Conservation (phyloP, 2,888 invertebrate species). For the Tipula helvola region DNA sequence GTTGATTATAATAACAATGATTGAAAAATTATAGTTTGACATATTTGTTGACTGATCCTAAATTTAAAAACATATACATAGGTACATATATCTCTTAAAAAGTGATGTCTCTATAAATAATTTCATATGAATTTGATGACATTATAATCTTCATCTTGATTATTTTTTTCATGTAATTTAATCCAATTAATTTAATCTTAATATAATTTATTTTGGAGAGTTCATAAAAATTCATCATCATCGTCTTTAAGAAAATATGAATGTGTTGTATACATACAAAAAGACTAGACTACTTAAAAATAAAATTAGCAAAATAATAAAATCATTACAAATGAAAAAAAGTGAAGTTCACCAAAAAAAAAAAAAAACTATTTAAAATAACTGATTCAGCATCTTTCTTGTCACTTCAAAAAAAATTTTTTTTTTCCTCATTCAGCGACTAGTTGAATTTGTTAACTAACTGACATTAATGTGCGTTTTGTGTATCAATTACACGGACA, state of each 20-base stretch:
- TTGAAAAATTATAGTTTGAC: slow-evolving; percentile 8
- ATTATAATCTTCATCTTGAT: slow-evolving; percentile 4
- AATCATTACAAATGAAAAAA: neutral
- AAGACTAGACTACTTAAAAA: neutral
- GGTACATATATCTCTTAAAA: neutral
- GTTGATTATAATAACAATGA: slow-evolving; percentile 4
- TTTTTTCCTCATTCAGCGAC: neutral
- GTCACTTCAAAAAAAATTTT: neutral
- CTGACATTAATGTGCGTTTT: neutral
- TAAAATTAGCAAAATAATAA: neutral
- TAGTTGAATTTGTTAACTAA: neutral
- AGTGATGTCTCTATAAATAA: neutral
- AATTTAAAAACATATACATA: neutral
- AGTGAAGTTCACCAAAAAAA: neutral
- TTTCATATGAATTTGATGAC: neutral
- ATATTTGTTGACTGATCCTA: slow-evolving; percentile 5
- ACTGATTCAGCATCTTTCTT: slow-evolving; percentile 7
- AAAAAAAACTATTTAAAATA: neutral
- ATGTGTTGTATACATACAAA: neutral
- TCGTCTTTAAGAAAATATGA: neutral
- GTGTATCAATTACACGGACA: neutral
- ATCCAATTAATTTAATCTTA: slow-evolving; percentile 4
- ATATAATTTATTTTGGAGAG: neutral
- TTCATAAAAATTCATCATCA: neutral
- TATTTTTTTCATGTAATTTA: neutral